Base-by-base conservation (phyloP, 2,113 vertebrate species). In the Gasterosteus nipponicus region DNA sequence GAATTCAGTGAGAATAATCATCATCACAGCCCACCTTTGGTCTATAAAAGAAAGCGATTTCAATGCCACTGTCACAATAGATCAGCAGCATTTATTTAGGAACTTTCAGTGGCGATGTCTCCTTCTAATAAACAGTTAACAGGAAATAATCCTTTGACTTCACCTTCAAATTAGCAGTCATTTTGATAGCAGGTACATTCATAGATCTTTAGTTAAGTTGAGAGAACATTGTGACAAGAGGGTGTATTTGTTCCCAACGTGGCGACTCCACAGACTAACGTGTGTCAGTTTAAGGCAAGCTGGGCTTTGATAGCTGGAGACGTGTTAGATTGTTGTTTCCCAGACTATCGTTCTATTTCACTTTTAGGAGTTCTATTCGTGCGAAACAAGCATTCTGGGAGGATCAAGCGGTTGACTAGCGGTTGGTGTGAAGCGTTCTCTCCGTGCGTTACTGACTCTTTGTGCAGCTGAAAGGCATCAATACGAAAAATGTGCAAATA, bases 261-360 rank as follows among this genome's bases (percentile, higher is more conserved):
- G 33, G 33, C 33, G 33, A 33, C 33, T 3, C 33, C 33, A 33
- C 33, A 33, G 3, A 33, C 33, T 33, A 5, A 3, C 33, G 3
- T 12, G 10, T 26, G n/a, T 54, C 7, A 0, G 61, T 62, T 80
- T 82, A 85, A 87, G 82, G 80, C 77, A 65, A 65, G 15, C 47
- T 35, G 56, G 65, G 72, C 42, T 65, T 49, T 29, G 9, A 67
- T 19, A 63, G 35, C 1, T 22, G 16, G 26, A 67, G n/a, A 44
- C 54, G 16, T 62, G 60, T n/a, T 2, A 4, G n/a, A 44, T 29
- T 2, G 39, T 58, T 2, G 3, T 14, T 33, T 31, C 54, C 38
- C 18, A 18, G 8, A 61, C 22, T 12, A 22, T 4, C 22, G 2
- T 14, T 2, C 54, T 2, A 8, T 3, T 42, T 0, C 3, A 15